Conservation (phyloP, 2,888 invertebrate species). For the Ethmia dodecea region DNA sequence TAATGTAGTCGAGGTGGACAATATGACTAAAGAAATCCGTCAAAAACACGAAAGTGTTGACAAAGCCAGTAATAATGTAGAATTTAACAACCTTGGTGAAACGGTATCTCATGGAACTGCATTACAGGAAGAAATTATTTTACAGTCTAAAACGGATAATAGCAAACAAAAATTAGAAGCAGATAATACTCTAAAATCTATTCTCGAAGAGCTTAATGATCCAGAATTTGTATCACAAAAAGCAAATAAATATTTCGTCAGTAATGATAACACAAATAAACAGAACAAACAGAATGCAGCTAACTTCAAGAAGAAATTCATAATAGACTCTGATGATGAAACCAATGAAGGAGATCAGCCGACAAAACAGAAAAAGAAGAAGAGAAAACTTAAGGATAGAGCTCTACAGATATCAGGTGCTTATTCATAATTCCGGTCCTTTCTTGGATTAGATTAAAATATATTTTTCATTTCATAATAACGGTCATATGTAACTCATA, state of each 20-base stretch:
- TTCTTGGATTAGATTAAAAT: not conserved
- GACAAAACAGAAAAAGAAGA: constrained; percentile 48
- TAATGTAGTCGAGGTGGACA: not conserved
- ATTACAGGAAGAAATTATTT: too few relatives aligned
- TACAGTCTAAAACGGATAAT: constrained; percentile 8
- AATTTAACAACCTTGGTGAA: too few relatives aligned
- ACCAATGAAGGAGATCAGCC: constrained; percentile 22
- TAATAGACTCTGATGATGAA: constrained; percentile 66
- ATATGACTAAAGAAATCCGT: too few relatives aligned
- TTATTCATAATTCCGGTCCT: too few relatives aligned
- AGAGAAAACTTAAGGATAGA: constrained; percentile 45
- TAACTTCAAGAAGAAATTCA: constrained; percentile 48
- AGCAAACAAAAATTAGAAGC: constrained; percentile 13
- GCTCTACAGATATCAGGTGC: constrained; percentile 66
- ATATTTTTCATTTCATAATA: not conserved
- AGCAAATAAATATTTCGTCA: constrained; percentile 46
- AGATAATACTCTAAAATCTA: constrained; percentile 39
- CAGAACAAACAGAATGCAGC: constrained; percentile 11
- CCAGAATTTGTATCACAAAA: constrained; percentile 45
- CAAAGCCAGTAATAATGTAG: too few relatives aligned
- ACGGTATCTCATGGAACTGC: too few relatives aligned
- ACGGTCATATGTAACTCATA: too few relatives aligned
- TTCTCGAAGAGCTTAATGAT: constrained; percentile 56
- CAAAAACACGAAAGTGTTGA: too few relatives aligned
- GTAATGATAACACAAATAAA: constrained; percentile 17